Base-by-base conservation (phyloP, 2,888 invertebrate genomes). In the Diploptera punctata region DNA sequence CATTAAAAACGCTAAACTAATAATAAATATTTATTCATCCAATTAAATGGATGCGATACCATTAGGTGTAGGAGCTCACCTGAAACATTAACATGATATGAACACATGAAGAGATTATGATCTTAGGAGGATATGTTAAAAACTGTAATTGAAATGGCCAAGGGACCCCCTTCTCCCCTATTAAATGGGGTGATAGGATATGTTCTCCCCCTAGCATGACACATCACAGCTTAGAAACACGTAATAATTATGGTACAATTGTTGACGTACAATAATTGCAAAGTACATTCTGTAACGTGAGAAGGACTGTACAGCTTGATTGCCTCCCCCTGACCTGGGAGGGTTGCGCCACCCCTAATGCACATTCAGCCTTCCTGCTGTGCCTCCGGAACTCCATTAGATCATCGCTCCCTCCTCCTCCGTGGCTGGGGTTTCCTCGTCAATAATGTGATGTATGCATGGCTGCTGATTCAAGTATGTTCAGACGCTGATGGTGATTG, bases 401-500 rank as follows among this genome's bases (percentile, higher is more conserved):
- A 65, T 65, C 65, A 65, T 65, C 65, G 3, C 43, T 24, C 24
- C 54, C 19, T 26, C n/a, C 26, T 26, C 44, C 24, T 24, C 62
- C 21, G 33, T n/a, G n/a, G n/a, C n/a, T n/a, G n/a, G n/a, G 18
- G 18, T 33, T 38, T 44, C 44, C 65, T 47, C 65, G 65, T 65
- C 65, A 65, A 47, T 65, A 65, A 65, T 47, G 61, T 68, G 68
- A 72, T 72, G 26, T 68, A 68, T 72, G 72, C 72, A 72, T 72
- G 72, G 68, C 33, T 62, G 72, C 57, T 68, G 61, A 72, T 68
- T 72, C 68, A 68, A 72, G 72, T 31, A 52, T 60, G n/a, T 61
- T 33, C 68, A 38, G 68, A 21, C 13, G 38, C 62, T 47, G 65
- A 29, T 65, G 65, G 26, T 65, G 43, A 65, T 44, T 65, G 65